Base-by-base conservation (phyloP, 2,888 invertebrate species). In the Lepidonotus clava region DNA sequence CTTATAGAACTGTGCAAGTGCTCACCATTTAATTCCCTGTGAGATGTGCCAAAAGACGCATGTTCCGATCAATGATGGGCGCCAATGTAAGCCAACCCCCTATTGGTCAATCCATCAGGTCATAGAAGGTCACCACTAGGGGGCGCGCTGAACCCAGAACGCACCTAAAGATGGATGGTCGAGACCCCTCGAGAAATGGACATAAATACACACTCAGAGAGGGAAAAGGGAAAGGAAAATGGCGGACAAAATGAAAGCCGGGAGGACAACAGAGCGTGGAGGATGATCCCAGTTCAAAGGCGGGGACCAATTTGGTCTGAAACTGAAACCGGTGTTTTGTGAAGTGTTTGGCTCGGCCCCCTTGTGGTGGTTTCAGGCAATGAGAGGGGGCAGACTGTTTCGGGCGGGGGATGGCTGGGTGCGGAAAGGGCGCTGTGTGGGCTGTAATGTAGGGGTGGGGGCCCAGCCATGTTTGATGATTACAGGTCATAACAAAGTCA, bases 81-180 rank as follows among this genome's bases (percentile, higher is more conserved):
- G n/a, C n/a, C 46, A 46, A 11, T 6, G 46, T 46, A 18, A 46
- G 18, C 24, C 61, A 61, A 24, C 61, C 61, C n/a, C 28, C 61
- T 21, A 76, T 76, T 76, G 76, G 76, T 38, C 61, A 40, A 76
- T 76, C 76, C 18, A 21, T 40, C 76, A 40, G 76, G 38, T 76
- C 76, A 38, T 0, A 36, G n/a, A 38, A 38, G 76, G 76, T 76
- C 76, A 38, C n/a, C 38, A 1, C 40, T 2, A 36, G 76, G 76
- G 76, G 38, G 76, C 38, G 76, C 40, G 38, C 6, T 76, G 76
- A 76, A 76, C 76, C 76, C 38, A 34, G 4, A 6, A 76, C 4
- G 76, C 40, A 76, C 76, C 40, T 14, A n/a, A 32, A 36, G 21
- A 28, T 18, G 28, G 14, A 18, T 24, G 67, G 4, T 32, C 2